These are phyloP conservation scores for Portunus trituberculatus DNA, from an alignment of 1,140 invertebrate genomes.

Conservation along the genomic window DNA sequence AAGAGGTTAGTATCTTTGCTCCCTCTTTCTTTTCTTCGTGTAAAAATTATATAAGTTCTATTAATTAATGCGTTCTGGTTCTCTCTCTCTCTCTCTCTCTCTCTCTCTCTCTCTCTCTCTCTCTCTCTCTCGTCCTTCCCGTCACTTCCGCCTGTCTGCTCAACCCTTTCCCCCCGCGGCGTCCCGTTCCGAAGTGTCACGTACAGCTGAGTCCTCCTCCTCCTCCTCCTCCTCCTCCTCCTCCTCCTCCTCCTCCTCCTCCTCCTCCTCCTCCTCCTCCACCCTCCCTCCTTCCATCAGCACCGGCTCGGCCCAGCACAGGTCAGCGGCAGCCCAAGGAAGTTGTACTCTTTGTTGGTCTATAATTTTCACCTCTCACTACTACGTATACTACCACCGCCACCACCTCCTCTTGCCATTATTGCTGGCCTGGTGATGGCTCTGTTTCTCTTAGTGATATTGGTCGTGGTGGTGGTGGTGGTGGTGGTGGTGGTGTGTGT, in stretches of 20 bases:
- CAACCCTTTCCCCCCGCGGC: background rate
- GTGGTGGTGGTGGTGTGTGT: too few relatives aligned
- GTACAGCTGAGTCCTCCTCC: background rate
- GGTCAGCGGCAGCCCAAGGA: background rate
- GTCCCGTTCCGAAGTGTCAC: background rate
- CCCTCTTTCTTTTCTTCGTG: background rate
- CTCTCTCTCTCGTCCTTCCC: background rate
- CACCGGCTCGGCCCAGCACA: background rate
- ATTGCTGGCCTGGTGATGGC: too few relatives aligned
- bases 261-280: background rate
- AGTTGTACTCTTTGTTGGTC: too few relatives aligned
- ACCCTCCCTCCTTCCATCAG: background rate
- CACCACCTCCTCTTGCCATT: too few relatives aligned
- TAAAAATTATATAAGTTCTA: too few relatives aligned
- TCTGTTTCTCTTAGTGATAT: too few relatives aligned
- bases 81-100: conserved; percentile 3
- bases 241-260: background rate
- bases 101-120: conserved; percentile 15
- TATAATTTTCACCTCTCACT: too few relatives aligned
- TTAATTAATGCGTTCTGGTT: background rate
- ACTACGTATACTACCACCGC: too few relatives aligned
- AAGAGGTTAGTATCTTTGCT: background rate
- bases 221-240: background rate
- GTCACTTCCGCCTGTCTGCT: background rate
- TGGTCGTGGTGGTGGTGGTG: too few relatives aligned